phyloP scores from a whole-genome alignment of 2,888 invertebrate species.

The Pollenia amentaria region DNA sequence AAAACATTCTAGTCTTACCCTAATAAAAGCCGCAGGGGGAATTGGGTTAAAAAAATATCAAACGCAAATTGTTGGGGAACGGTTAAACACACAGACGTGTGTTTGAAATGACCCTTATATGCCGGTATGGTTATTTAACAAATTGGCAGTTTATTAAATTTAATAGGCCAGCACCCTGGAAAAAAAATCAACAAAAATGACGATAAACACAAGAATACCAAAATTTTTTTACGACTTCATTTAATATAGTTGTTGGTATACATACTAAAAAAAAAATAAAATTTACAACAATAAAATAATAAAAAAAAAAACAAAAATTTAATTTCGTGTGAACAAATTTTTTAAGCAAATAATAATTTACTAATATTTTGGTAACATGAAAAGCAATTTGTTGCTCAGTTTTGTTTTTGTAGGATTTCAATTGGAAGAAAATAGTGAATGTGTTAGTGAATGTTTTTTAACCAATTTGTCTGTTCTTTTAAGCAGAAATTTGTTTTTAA shows the following conservation, averaged over 20 bases:
- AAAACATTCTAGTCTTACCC: not conserved
- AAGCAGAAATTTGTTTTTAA: not conserved
- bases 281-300: not conserved
- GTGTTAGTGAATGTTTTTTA: slow-evolving; percentile 1
- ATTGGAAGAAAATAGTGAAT: not conserved
- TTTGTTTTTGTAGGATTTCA: slow-evolving; percentile 1
- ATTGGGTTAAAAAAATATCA: slow-evolving; percentile 20
- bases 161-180: slow-evolving; percentile 52
- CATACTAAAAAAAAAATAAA: slow-evolving; percentile 6
- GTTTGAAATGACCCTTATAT: slow-evolving; percentile 21
- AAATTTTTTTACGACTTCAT: slow-evolving; percentile 20
- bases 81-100: not conserved
- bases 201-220: not conserved
- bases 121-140: slow-evolving; percentile 61
- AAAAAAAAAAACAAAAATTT: slow-evolving; percentile 38
- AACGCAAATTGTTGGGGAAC: slow-evolving; percentile 6
- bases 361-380: slow-evolving; percentile 71
- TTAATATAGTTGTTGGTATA: slow-evolving; percentile 19
- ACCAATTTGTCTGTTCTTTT: slow-evolving; percentile 31
- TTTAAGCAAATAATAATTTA: slow-evolving; percentile 66
- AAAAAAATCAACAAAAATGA: slow-evolving; percentile 7
- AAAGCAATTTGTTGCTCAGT: slow-evolving; percentile 71
- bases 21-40: slow-evolving; percentile 7
- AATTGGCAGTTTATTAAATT: slow-evolving; percentile 72
- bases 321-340: slow-evolving; percentile 71